These are phyloP conservation scores for Phoebastria nigripes DNA, from an alignment of 2,797 vertebrate species.

Conservation along the genomic window DNA sequence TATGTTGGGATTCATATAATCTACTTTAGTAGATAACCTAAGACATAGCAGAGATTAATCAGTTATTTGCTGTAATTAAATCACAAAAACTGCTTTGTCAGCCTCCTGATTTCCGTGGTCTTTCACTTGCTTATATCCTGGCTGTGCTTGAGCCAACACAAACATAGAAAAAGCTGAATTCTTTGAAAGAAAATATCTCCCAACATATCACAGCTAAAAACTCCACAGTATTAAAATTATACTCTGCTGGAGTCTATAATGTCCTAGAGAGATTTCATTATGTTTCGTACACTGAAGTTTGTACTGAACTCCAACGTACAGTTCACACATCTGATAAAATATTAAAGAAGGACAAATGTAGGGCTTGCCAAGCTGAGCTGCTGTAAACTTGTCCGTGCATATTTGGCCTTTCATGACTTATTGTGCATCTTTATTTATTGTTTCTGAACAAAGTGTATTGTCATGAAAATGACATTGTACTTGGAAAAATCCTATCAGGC, in stretches of 20 bases:
- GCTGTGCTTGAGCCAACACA: not conserved
- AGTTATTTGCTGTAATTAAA: conserved; percentile 39
- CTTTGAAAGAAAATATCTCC: not conserved
- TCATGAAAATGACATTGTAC: conserved; percentile 71
- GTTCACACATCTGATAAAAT: conserved; percentile 43
- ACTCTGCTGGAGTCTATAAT: conserved; percentile 24
- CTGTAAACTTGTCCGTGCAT: conserved; percentile 59
- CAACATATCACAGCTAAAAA: conserved; percentile 4
- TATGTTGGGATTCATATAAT: conserved; percentile 17
- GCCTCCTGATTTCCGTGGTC: not conserved
- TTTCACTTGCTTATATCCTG: not conserved
- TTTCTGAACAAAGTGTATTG: conserved; percentile 58
- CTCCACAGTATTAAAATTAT: conserved; percentile 8
- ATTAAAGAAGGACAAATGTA: conserved; percentile 59
- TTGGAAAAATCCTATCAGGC: conserved; percentile 73
- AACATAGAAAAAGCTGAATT: not conserved
- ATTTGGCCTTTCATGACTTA: conserved; percentile 69
- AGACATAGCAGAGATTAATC: conserved; percentile 34
- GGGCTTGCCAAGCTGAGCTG: conserved; percentile 50
- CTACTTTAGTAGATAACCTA: conserved; percentile 50
- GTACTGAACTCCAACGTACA: not conserved
- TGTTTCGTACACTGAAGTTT: conserved; percentile 6
- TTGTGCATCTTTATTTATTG: conserved; percentile 55
- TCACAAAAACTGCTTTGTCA: not conserved
- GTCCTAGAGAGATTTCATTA: conserved; percentile 50